Conservation (phyloP, 2,888 invertebrate species). For the Eledona agricola region DNA sequence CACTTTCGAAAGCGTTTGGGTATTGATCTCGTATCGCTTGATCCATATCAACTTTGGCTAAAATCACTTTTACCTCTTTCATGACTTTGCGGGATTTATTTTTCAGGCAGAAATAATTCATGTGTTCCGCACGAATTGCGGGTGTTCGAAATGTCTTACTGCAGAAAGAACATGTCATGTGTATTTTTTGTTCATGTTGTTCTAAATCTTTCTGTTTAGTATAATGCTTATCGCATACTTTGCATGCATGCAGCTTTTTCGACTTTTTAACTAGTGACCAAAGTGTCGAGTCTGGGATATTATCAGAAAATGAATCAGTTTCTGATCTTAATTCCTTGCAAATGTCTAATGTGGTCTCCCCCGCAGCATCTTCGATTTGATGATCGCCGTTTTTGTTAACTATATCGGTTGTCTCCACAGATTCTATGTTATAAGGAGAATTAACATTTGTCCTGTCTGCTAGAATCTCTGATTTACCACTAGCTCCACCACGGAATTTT, state of each 20-base stretch:
- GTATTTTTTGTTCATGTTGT: slow-evolving; percentile 39
- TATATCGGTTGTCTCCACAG: too few relatives aligned
- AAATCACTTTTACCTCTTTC: slow-evolving; percentile 34
- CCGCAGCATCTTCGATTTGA: slow-evolving; percentile 2
- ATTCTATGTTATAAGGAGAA: too few relatives aligned
- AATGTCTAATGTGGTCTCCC: too few relatives aligned
- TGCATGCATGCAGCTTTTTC: slow-evolving; percentile 36
- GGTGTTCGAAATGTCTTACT: slow-evolving; percentile 41
- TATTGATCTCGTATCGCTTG: slow-evolving; percentile 30
- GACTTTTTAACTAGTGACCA: slow-evolving; percentile 12
- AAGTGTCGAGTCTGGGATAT: slow-evolving; percentile 16
- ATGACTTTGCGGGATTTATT: slow-evolving; percentile 39
- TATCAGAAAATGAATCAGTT: too few relatives aligned
- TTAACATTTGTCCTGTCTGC: too few relatives aligned
- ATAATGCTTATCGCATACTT: slow-evolving; percentile 45
- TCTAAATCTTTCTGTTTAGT: slow-evolving; percentile 38
- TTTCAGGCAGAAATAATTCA: slow-evolving; percentile 40
- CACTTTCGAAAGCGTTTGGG: too few relatives aligned
- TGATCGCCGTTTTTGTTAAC: too few relatives aligned
- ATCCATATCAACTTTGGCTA: slow-evolving; percentile 43
- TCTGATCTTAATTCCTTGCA: too few relatives aligned
- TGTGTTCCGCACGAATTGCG: slow-evolving; percentile 40
- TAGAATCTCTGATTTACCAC: too few relatives aligned
- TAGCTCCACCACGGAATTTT: too few relatives aligned
- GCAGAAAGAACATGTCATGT: slow-evolving; percentile 48